Evolutionary conservation across 2,888 invertebrate genomes (phyloP).

Genomic region (Danaus chrysippus): DNA sequence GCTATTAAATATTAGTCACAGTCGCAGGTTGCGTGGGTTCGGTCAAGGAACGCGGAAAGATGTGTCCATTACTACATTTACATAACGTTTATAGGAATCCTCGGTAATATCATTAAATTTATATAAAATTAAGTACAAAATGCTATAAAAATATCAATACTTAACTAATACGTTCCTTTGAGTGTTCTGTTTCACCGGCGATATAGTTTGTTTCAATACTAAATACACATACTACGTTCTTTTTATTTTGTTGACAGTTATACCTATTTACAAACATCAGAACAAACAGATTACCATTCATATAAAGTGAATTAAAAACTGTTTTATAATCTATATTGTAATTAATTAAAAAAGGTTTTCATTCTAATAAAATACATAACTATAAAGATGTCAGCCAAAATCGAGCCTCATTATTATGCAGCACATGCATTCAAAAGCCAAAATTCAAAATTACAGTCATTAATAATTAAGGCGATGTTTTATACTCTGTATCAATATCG

Average conservation of each 20-base stretch:
- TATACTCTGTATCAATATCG: neutral
- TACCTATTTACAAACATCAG: too few relatives aligned
- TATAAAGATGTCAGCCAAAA: neutral
- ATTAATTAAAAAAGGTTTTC: neutral
- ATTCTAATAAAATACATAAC: neutral
- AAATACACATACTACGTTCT: too few relatives aligned
- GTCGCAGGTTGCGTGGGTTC: slow-evolving; percentile 32
- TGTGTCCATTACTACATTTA: slow-evolving; percentile 14
- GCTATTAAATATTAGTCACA: slow-evolving; percentile 37
- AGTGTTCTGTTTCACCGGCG: too few relatives aligned
- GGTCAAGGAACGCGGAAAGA: slow-evolving; percentile 37
- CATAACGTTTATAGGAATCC: neutral
- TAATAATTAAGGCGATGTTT: neutral
- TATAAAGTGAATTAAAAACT: too few relatives aligned
- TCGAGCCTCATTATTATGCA: neutral
- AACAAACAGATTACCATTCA: too few relatives aligned
- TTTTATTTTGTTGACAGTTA: too few relatives aligned
- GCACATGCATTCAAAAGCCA: neutral
- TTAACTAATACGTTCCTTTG: too few relatives aligned
- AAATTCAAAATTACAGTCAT: neutral
- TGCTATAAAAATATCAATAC: too few relatives aligned
- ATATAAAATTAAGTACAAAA: neutral
- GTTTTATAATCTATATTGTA: too few relatives aligned
- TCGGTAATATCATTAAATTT: neutral
- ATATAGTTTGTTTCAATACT: too few relatives aligned